These are phyloP conservation scores for Monomorium pharaonis DNA, from an alignment of 1,140 invertebrate species.

Conservation along the genomic window DNA sequence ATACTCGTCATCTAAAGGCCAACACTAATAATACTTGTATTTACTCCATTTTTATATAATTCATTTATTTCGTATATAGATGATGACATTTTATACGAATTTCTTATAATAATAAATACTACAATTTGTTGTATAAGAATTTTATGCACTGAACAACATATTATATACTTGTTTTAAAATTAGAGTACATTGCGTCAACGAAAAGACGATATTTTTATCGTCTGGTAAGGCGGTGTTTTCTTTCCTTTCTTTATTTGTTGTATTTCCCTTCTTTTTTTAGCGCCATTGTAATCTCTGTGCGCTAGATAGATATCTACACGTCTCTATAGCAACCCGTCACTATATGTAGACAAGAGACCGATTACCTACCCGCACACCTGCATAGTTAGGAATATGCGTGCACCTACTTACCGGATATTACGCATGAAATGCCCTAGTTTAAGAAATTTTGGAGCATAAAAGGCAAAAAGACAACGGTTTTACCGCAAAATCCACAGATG, in stretches of 20 bases:
- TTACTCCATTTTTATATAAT: background rate
- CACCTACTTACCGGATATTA: slow-evolving; percentile 48
- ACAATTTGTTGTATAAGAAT: background rate
- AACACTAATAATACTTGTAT: slow-evolving; percentile 43
- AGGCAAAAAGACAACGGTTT: background rate
- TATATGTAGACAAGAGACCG: slow-evolving; percentile 68
- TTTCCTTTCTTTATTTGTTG: slow-evolving; percentile 39
- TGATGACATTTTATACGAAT: background rate
- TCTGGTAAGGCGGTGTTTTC: background rate
- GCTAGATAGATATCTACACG: slow-evolving; percentile 69
- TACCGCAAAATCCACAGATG: background rate
- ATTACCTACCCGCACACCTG: slow-evolving; percentile 38
- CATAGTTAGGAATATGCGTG: slow-evolving; percentile 55
- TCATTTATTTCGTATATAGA: background rate
- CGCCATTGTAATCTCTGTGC: slow-evolving; percentile 71
- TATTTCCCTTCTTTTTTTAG: slow-evolving; percentile 52
- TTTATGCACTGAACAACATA: background rate
- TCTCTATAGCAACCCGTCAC: slow-evolving; percentile 79
- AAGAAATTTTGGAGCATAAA: slow-evolving; percentile 32
- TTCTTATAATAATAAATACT: background rate
- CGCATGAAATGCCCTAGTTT: slow-evolving; percentile 59
- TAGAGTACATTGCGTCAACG: background rate
- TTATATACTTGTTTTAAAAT: slow-evolving; percentile 40
- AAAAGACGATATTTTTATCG: slow-evolving; percentile 14
- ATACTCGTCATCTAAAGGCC: slow-evolving; percentile 38